Evolutionary conservation across 2,888 invertebrate genomes (phyloP), one percentile per base, ranked within the genome.

Genomic region (Dryocosmus kuriphilus): DNA sequence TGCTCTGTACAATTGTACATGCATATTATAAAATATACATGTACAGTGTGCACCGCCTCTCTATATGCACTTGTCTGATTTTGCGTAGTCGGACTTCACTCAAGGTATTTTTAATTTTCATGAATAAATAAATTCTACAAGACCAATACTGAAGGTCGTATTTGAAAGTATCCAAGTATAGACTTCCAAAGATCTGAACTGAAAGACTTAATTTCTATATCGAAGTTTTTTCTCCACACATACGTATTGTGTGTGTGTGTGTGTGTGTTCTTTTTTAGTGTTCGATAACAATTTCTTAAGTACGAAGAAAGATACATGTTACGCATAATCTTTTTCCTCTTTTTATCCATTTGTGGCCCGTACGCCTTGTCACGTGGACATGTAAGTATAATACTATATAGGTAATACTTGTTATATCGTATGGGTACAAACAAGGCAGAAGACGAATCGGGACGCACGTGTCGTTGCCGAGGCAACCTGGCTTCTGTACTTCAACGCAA

Each of bases 391-490:
- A n/a, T n/a, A n/a, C n/a, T n/a, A n/a, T n/a, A n/a, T n/a, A n/a
- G n/a, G n/a, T n/a, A n/a, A n/a, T n/a, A n/a, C n/a, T n/a, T 14
- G 14, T 46, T 46, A 24, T 24, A 71, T 67, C 27, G 38, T n/a
- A n/a, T 14, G 35, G 27, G 19, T 46, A 67, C 19, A 27, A 46
- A 67, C 27, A 24, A 24, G 38, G 67, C 16, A 46, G 67, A 67
- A 41, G 67, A 67, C 41, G 27, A 71, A 71, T 71, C 46, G 51
- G 71, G 51, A 27, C 57, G 80, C 80, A 80, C 80, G 78, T 80
- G 80, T 78, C 80, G 80, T 80, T 80, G 77, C 80, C 78, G 75
- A 75, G 77, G 77, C 60, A 78, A 80, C 80, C 77, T n/a, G 76
- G 67, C 24, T 9, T 14, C 67, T 71, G 65, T 41, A 71, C 74